Conservation (phyloP, 2,797 vertebrate species). For the Enteromius radiatus region DNA sequence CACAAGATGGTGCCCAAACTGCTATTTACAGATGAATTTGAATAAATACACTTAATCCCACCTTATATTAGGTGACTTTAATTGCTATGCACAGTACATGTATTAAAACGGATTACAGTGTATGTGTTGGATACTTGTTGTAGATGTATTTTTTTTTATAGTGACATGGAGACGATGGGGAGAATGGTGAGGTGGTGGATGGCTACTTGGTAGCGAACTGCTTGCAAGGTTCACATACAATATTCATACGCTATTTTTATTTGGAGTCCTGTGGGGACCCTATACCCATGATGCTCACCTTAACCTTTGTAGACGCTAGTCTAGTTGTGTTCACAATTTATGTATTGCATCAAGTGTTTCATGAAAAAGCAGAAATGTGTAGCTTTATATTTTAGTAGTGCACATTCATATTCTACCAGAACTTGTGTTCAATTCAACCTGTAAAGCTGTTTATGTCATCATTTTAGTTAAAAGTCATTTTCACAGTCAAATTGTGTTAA, state of each 20-base stretch:
- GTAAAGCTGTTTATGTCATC: not conserved
- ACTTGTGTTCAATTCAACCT: not conserved
- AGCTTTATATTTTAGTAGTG: not conserved
- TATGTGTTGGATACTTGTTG: not conserved
- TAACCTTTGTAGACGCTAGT: not conserved
- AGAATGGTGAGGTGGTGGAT: not conserved
- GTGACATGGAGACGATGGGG: not conserved
- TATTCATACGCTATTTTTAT: constrained; percentile 17
- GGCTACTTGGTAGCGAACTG: not conserved
- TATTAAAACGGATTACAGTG: not conserved
- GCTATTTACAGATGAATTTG: not conserved
- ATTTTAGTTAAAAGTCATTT: not conserved
- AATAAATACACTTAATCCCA: not conserved
- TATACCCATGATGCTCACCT: not conserved
- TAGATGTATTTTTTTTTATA: not conserved
- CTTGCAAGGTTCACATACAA: not conserved
- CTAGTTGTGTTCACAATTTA: not conserved
- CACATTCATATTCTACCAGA: not conserved
- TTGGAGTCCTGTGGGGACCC: not conserved
- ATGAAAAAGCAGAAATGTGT: not conserved
- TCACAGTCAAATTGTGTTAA: not conserved
- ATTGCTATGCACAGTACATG: not conserved
- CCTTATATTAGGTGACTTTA: not conserved
- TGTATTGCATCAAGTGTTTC: not conserved
- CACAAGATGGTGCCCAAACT: constrained; percentile 45